These are phyloP conservation scores for Corythornis vintsioides DNA, from an alignment of 2,113 vertebrate genomes.

Conservation along the genomic window DNA sequence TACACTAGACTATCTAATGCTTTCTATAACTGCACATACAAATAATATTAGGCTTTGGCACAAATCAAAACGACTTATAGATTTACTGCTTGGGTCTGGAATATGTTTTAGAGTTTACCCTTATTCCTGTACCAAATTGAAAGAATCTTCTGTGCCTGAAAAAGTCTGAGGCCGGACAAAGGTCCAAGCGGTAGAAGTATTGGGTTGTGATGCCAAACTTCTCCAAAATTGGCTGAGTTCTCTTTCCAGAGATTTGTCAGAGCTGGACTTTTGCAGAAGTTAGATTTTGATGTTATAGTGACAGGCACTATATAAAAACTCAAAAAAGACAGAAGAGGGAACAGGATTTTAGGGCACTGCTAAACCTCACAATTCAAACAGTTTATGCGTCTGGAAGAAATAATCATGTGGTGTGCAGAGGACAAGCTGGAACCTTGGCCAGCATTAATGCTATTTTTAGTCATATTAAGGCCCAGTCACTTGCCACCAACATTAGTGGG, in stretches of 20 bases:
- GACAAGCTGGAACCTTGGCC: background rate
- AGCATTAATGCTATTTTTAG: background rate
- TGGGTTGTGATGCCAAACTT: background rate
- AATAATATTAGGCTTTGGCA: background rate
- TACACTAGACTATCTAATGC: background rate
- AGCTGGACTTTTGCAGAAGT: background rate
- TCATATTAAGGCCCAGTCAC: accelerated
- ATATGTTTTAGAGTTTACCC: background rate
- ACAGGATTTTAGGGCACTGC: background rate
- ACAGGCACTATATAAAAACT: background rate
- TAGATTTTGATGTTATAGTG: background rate
- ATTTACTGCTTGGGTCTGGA: background rate
- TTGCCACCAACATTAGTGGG: background rate
- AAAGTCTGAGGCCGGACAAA: background rate
- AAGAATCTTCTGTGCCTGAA: background rate
- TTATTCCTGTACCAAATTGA: background rate
- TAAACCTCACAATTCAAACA: background rate
- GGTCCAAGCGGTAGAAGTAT: background rate
- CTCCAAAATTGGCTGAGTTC: background rate
- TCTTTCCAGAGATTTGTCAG: background rate
- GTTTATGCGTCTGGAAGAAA: background rate
- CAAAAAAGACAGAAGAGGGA: background rate
- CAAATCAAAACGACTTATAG: background rate
- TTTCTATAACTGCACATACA: accelerated
- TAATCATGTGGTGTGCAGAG: background rate